Evolutionary conservation across 1,140 invertebrate genomes (phyloP).

Genomic region (Zaprionus africanus): DNA sequence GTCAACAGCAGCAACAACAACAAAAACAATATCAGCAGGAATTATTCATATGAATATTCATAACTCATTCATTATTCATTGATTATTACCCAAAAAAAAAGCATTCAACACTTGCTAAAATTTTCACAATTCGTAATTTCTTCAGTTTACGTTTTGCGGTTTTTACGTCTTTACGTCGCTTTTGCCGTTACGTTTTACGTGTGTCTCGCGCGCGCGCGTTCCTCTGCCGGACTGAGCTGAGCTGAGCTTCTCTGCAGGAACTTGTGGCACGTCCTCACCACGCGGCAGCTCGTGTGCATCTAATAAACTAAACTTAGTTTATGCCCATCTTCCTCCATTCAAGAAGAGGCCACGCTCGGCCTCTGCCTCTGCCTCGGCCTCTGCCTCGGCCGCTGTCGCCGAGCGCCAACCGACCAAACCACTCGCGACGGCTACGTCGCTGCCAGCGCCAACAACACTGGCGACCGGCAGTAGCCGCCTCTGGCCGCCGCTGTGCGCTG

Average conservation of each 20-base stretch:
- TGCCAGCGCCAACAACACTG: constrained; percentile 61
- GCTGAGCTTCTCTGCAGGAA: constrained; percentile 21
- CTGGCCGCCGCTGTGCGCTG: constrained; percentile 13
- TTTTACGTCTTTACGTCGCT: too few relatives aligned
- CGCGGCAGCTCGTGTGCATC: constrained; percentile 81
- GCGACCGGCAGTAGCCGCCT: constrained; percentile 45
- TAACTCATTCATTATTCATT: not conserved
- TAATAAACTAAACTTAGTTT: constrained; percentile 72
- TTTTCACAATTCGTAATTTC: not conserved
- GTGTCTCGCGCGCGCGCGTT: constrained; percentile 25
- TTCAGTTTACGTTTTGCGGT: not conserved
- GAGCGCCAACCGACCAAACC: constrained; percentile 48
- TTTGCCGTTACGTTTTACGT: constrained; percentile 1
- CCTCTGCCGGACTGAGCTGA: not conserved
- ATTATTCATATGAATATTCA: constrained; percentile 3
- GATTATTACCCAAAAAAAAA: not conserved
- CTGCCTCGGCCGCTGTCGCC: constrained; percentile 19
- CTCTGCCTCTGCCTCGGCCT: constrained; percentile 16
- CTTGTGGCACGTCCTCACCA: constrained; percentile 70
- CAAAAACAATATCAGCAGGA: constrained; percentile 13
- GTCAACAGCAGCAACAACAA: constrained; percentile 31
- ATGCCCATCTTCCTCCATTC: constrained; percentile 61
- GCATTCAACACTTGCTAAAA: not conserved
- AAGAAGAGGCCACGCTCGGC: constrained; percentile 44
- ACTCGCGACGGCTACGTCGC: constrained; percentile 53